Evolutionary conservation across 2,797 vertebrate species (phyloP).

Genomic region (Nannoperca australis): DNA sequence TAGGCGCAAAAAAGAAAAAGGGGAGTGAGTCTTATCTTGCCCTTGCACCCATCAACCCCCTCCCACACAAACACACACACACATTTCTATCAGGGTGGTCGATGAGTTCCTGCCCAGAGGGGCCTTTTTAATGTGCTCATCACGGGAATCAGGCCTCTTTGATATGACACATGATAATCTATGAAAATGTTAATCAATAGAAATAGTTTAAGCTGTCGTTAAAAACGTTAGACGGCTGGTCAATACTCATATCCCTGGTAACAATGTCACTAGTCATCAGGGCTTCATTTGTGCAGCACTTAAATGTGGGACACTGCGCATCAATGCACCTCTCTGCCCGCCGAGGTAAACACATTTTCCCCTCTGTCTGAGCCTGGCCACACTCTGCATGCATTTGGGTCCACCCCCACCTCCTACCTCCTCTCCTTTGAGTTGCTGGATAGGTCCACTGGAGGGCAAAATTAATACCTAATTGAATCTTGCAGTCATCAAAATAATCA

Average conservation of each 20-base stretch:
- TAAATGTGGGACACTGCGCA: conserved; percentile 97
- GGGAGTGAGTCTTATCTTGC: conserved; percentile 36
- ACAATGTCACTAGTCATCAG: conserved; percentile 98
- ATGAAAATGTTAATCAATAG: conserved; percentile 99
- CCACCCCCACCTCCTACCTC: conserved; percentile 87
- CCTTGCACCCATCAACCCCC: conserved; percentile 58
- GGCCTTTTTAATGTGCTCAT: conserved; percentile 94
- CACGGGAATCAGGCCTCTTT: conserved; percentile 90
- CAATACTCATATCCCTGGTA: conserved; percentile 96
- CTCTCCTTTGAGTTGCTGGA: conserved; percentile 98
- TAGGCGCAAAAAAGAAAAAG: conserved; percentile 73
- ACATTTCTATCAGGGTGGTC: conserved; percentile 81
- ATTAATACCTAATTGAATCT: conserved; percentile 99
- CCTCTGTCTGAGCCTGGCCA: conserved; percentile 92
- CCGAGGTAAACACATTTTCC: conserved; percentile 98
- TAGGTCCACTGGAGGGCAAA: conserved; percentile 99
- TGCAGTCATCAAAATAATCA: conserved; percentile 99
- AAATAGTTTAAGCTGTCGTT: conserved; percentile 99
- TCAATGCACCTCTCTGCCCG: conserved; percentile 91
- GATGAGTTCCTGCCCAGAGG: conserved; percentile 86
- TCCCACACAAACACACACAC: conserved; percentile 27
- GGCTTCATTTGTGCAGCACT: conserved; percentile 96
- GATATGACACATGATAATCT: conserved; percentile 99
- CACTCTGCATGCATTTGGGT: conserved; percentile 93
- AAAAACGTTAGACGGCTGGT: conserved; percentile 90